Evolutionary conservation across 2,888 invertebrate species (phyloP).

Genomic region (Blera fallax): DNA sequence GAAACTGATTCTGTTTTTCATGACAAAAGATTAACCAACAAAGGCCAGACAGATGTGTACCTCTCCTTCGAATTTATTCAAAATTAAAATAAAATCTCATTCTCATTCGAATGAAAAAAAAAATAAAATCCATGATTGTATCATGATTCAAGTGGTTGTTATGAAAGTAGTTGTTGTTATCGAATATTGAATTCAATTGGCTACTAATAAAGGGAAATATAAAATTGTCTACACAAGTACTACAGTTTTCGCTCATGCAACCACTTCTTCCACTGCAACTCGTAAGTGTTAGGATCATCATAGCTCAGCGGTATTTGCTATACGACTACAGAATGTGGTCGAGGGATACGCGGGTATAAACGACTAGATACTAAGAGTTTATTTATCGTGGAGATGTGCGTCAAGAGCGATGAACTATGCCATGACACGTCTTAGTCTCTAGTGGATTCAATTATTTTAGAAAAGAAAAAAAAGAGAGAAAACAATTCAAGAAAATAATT

Average conservation of each 20-base stretch:
- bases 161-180: background rate
- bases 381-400: background rate
- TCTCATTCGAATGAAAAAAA: background rate
- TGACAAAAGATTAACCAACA: background rate
- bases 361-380: background rate
- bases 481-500: slow-evolving; percentile 6
- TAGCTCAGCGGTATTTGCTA: background rate
- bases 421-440: background rate
- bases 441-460: background rate
- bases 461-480: background rate
- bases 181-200: slow-evolving; percentile 41
- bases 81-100: background rate
- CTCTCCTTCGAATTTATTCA: background rate
- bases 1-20: too few relatives aligned
- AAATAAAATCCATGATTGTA: background rate
- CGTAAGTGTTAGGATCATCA: slow-evolving; percentile 9
- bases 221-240: background rate
- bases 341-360: background rate
- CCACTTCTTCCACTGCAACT: background rate
- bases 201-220: slow-evolving; percentile 19
- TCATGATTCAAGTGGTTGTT: background rate
- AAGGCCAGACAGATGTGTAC: background rate
- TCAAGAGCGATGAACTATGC: slow-evolving; percentile 1
- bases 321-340: background rate
- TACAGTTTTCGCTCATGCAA: background rate